Conservation (phyloP, 53 echinoderm and acorn worm species). For the Paelopatides confundens region DNA sequence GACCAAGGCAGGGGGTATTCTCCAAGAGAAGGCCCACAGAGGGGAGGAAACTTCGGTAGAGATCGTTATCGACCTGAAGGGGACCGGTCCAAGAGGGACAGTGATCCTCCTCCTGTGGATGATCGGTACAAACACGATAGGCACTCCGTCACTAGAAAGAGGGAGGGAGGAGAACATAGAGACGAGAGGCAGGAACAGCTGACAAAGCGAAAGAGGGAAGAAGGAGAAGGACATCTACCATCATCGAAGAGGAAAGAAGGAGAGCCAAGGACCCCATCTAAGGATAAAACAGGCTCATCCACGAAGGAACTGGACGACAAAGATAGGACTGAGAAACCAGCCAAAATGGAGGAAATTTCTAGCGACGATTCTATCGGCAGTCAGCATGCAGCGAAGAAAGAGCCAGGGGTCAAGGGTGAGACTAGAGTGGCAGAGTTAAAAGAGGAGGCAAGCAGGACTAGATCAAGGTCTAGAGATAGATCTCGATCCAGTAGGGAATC, state of each 20-base stretch:
- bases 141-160: slow-evolving; percentile 1
- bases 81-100: background rate
- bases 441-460: slow-evolving; percentile 5
- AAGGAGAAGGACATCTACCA: slow-evolving; percentile 40
- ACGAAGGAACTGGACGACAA: background rate
- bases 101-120: background rate
- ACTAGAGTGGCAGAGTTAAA: slow-evolving; percentile 9
- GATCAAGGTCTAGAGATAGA: slow-evolving; percentile 38
- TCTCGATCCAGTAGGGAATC: slow-evolving; percentile 33
- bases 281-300: background rate
- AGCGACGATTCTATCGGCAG: slow-evolving; percentile 51
- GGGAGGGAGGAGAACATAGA: slow-evolving; percentile 54
- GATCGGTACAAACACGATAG: slow-evolving; percentile 12
- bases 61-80: slow-evolving; percentile 16
- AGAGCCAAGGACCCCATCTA: slow-evolving; percentile 11
- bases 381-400: slow-evolving; percentile 13
- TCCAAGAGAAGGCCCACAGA: slow-evolving; percentile 7
- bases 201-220: slow-evolving; percentile 38
- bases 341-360: slow-evolving; percentile 45
- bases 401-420: background rate
- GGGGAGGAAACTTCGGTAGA: background rate
- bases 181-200: slow-evolving; percentile 40
- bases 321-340: slow-evolving; percentile 8
- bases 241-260: slow-evolving; percentile 20
- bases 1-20: background rate